Evolutionary conservation across 37 sponge, comb jelly and placozoan genomes (phyloP), one percentile per base, ranked within the genome.

Genomic region (Corticium candelabrum): DNA sequence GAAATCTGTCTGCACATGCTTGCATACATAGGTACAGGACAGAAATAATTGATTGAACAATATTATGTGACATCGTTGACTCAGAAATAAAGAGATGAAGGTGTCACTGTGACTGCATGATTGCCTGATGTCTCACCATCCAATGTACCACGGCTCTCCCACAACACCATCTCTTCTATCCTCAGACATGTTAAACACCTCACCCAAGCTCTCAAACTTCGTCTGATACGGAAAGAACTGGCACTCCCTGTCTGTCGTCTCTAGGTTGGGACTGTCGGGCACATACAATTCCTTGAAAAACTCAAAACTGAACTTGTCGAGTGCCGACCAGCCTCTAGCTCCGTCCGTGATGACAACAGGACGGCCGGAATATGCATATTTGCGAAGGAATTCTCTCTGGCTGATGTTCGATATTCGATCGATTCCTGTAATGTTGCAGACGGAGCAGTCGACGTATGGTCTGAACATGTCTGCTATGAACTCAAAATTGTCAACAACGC

Each of bases 201-300:
- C 87, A 37, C 77, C 67, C 27, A 92, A 76, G 34, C 57, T 73
- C 3, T 37, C 38, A 35, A 92, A 82, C 39, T 76, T 76, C 37
- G 93, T 87, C 34, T 83, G 84, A 76, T 92, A 92, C 29, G 84
- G 67, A 77, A 92, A 92, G 79, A 92, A 92, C 78, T 92, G 93
- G 1, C 87, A 83, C 1, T 82, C 36, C 15, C 62, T 11, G 21
- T 70, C 73, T 29, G 29, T 15, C 4, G 5, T 15, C 3, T 75
- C 74, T 3, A 35, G 40, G 2, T 76, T 81, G 0, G 88, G 35
- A 41, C 89, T 72, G 0, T 68, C 85, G 27, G 87, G 87, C 38
- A 41, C 30, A 41, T 92, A 92, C 7, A 92, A 75, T 0, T 39
- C 72, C 67, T 86, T 83, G 76, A 92, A 92, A 67, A 84, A 92